Conservation (phyloP, 1,140 invertebrate genomes). For the Sinonovacula constricta region DNA sequence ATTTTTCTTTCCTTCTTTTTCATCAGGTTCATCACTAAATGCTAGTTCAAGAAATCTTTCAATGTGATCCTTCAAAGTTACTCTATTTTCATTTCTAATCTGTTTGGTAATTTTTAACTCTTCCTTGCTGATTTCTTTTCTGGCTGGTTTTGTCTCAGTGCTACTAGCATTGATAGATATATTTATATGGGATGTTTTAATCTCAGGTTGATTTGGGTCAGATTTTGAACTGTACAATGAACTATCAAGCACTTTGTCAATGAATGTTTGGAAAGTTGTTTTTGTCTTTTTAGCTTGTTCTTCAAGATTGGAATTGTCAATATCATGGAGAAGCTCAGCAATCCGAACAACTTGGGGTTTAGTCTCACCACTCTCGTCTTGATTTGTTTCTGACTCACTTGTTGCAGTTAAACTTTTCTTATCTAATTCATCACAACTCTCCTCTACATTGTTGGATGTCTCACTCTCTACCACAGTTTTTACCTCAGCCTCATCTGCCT, state of each 20-base stretch:
- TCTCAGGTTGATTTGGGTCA: too few relatives aligned
- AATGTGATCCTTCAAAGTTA: slow-evolving; percentile 70
- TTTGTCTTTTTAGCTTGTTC: slow-evolving; percentile 42
- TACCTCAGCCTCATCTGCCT: neutral
- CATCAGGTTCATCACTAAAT: slow-evolving; percentile 47
- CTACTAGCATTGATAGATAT: slow-evolving; percentile 1
- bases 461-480: too few relatives aligned
- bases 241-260: slow-evolving; percentile 68
- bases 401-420: too few relatives aligned
- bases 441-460: too few relatives aligned
- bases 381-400: too few relatives aligned
- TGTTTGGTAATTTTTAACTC: too few relatives aligned
- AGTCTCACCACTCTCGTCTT: too few relatives aligned
- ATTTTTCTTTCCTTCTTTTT: slow-evolving; percentile 10
- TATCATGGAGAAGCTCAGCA: neutral
- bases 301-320: slow-evolving; percentile 14
- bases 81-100: slow-evolving; percentile 11
- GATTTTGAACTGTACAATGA: slow-evolving; percentile 58
- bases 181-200: slow-evolving; percentile 20
- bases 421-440: too few relatives aligned
- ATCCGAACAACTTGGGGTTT: too few relatives aligned
- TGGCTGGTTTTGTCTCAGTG: too few relatives aligned
- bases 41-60: slow-evolving; percentile 68
- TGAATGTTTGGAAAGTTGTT: slow-evolving; percentile 65
- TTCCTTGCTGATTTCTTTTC: too few relatives aligned